phyloP scores from a whole-genome alignment of 2,888 invertebrate species.

The Drymonia ruficornis region DNA sequence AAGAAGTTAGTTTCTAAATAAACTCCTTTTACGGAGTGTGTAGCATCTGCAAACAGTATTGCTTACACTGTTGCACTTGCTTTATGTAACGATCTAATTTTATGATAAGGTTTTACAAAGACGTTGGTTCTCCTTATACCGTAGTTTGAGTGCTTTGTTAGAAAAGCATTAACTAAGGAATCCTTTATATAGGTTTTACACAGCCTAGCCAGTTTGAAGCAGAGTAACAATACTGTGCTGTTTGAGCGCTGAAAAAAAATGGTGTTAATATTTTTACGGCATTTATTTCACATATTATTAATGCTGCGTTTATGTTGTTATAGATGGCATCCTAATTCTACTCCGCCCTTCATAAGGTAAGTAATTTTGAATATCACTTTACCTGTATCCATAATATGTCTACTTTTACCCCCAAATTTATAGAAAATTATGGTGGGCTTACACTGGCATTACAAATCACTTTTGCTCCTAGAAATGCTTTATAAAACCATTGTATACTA shows the following conservation, averaged over 20 bases:
- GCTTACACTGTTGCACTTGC: constrained; percentile 25
- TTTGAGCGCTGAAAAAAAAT: background rate
- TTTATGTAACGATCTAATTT: constrained; percentile 6
- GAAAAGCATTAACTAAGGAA: background rate
- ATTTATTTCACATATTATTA: background rate
- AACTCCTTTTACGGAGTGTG: constrained; percentile 7
- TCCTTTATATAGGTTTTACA: background rate
- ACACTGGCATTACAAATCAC: too few relatives aligned
- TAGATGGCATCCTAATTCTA: constrained; percentile 47
- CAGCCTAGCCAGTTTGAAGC: background rate
- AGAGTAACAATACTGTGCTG: background rate
- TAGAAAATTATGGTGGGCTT: too few relatives aligned
- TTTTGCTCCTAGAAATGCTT: too few relatives aligned
- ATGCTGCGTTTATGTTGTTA: constrained; percentile 32
- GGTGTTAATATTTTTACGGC: too few relatives aligned
- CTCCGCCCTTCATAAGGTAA: constrained; percentile 41
- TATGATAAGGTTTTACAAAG: background rate
- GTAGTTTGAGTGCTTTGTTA: background rate
- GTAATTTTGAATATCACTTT: constrained; percentile 11
- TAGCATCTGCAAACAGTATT: constrained; percentile 18
- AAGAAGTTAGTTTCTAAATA: background rate
- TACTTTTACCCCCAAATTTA: too few relatives aligned
- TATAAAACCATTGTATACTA: too few relatives aligned
- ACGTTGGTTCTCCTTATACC: background rate
- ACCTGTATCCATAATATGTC: background rate